These are phyloP conservation scores for Sebastolobus alascanus DNA, from an alignment of 2,797 vertebrate genomes.

Conservation along the genomic window DNA sequence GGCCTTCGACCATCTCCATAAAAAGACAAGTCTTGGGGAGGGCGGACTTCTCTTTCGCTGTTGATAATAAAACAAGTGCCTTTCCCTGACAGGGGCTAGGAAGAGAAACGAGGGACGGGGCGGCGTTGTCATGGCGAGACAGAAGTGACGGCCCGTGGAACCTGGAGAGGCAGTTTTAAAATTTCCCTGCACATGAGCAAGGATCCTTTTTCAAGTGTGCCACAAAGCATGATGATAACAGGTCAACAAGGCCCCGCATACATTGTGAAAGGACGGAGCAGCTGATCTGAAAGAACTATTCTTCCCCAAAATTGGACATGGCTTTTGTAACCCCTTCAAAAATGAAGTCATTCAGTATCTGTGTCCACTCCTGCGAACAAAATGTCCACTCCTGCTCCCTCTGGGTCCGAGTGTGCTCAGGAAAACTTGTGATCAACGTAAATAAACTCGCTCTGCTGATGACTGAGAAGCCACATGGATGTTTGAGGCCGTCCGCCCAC, in stretches of 20 bases:
- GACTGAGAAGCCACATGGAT: conserved; percentile 43
- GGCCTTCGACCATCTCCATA: conserved; percentile 74
- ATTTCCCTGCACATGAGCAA: conserved; percentile 8
- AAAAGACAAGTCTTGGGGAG: conserved; percentile 78
- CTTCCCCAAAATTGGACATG: neutral
- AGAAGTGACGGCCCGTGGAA: conserved; percentile 58
- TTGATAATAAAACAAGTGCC: conserved; percentile 80
- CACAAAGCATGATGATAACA: conserved; percentile 16
- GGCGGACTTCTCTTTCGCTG: conserved; percentile 69
- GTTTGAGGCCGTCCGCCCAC: conserved; percentile 33
- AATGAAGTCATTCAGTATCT: conserved; percentile 2
- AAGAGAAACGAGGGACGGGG: conserved; percentile 51
- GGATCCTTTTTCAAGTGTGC: conserved; percentile 4
- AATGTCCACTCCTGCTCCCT: conserved; percentile 40
- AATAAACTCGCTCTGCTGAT: conserved; percentile 57
- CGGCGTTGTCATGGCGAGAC: conserved; percentile 61
- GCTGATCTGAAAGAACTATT: conserved; percentile 1
- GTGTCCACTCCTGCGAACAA: conserved; percentile 23
- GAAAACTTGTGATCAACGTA: conserved; percentile 67
- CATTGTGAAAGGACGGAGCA: neutral
- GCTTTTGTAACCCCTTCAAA: neutral
- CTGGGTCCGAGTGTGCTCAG: conserved; percentile 54
- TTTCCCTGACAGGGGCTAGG: conserved; percentile 49
- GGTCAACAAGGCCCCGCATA: neutral
- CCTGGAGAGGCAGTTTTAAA: neutral